Evolutionary conservation across 2,797 vertebrate species (phyloP).

Genomic region (Liasis olivaceus): DNA sequence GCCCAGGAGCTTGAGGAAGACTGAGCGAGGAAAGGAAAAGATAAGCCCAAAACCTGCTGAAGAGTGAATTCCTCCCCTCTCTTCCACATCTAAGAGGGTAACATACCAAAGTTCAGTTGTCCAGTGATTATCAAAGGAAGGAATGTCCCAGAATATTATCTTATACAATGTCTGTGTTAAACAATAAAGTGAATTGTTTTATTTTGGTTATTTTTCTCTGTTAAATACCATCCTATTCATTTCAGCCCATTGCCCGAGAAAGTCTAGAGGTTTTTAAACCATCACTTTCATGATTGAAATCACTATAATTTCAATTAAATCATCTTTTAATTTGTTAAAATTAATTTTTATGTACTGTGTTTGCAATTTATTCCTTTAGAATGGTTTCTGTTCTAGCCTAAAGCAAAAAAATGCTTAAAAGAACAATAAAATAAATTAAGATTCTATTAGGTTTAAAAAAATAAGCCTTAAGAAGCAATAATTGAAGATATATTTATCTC

Average conservation of each 20-base stretch:
- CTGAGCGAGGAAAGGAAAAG: not conserved
- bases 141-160: not conserved
- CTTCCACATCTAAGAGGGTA: not conserved
- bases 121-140: not conserved
- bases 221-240: not conserved
- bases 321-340: not conserved
- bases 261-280: not conserved
- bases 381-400: not conserved
- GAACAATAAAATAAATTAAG: not conserved
- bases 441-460: not conserved
- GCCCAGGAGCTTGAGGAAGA: not conserved
- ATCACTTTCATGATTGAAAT: not conserved
- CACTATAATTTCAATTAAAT: not conserved
- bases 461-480: not conserved
- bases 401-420: not conserved
- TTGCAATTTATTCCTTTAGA: not conserved
- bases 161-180: not conserved
- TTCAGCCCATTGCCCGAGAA: not conserved
- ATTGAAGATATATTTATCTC: not conserved
- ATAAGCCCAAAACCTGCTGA: not conserved
- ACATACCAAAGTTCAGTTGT: not conserved
- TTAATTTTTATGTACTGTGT: not conserved
- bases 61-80: not conserved
- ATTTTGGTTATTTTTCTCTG: not conserved
- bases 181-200: not conserved